These are phyloP conservation scores for Drosophila lini DNA, from an alignment of 1,140 invertebrate species.

Conservation along the genomic window DNA sequence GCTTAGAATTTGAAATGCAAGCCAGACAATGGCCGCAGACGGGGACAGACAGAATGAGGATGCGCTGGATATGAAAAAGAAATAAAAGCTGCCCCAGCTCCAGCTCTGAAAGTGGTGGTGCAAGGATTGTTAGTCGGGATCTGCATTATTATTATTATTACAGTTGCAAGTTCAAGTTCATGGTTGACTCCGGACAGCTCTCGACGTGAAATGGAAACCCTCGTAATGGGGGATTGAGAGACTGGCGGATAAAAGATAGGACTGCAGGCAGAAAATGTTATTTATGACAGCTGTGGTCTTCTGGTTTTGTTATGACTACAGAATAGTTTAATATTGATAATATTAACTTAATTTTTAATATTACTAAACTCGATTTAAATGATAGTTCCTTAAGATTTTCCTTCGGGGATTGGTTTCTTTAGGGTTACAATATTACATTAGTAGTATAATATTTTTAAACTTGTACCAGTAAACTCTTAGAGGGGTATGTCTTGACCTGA, in stretches of 20 bases:
- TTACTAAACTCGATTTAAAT: neutral
- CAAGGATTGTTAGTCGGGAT: constrained; percentile 47
- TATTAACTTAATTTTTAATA: neutral
- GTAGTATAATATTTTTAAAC: neutral
- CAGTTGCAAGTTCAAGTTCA: constrained; percentile 79
- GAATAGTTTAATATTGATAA: constrained; percentile 1
- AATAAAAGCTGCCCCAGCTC: constrained; percentile 43
- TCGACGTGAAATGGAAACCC: constrained; percentile 62
- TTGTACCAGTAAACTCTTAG: neutral
- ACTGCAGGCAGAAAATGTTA: neutral
- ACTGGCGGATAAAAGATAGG: constrained; percentile 1
- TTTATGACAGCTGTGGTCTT: constrained; percentile 8
- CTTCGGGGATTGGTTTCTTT: neutral
- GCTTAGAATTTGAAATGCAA: constrained; percentile 81
- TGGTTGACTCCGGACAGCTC: constrained; percentile 34
- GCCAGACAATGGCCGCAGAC: constrained; percentile 67
- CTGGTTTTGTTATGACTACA: neutral
- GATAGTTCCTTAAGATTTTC: neutral
- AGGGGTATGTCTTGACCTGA: neutral
- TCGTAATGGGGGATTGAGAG: constrained; percentile 20
- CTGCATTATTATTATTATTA: constrained; percentile 58
- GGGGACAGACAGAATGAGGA: constrained; percentile 20
- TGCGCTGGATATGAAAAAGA: constrained; percentile 39
- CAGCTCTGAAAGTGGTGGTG: constrained; percentile 22
- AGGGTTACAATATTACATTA: neutral